phyloP scores from a whole-genome alignment of 2,113 vertebrate genomes.

The Dicaeum eximium region DNA sequence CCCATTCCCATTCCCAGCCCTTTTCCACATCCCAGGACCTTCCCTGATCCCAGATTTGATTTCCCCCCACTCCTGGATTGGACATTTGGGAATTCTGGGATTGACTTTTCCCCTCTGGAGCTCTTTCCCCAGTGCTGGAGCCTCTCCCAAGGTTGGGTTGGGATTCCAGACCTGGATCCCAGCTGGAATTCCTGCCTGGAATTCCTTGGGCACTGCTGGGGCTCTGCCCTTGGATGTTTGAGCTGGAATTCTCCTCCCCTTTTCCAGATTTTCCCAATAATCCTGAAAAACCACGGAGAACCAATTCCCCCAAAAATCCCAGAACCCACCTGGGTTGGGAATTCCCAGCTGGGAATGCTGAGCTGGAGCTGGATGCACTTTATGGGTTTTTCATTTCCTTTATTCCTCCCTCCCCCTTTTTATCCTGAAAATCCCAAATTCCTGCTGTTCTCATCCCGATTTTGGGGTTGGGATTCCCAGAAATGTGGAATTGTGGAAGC shows the following conservation, averaged over 20 bases:
- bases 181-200: background rate
- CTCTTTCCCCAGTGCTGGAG: background rate
- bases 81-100: background rate
- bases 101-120: background rate
- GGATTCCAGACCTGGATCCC: background rate
- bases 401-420: background rate
- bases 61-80: too few relatives aligned
- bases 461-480: background rate
- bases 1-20: background rate
- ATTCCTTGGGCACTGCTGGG: accelerated
- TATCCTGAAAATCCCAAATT: background rate
- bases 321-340: background rate
- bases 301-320: background rate
- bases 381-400: background rate
- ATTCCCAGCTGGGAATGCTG: background rate
- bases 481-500: background rate
- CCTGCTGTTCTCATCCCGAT: background rate
- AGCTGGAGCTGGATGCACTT: background rate
- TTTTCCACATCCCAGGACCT: background rate
- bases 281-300: background rate
- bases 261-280: background rate
- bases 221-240: background rate
- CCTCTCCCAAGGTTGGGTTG: background rate
- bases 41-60: background rate
- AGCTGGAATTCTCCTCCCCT: background rate